phyloP scores from a whole-genome alignment of 2,797 vertebrate genomes.

The Leptodactylus fallax region DNA sequence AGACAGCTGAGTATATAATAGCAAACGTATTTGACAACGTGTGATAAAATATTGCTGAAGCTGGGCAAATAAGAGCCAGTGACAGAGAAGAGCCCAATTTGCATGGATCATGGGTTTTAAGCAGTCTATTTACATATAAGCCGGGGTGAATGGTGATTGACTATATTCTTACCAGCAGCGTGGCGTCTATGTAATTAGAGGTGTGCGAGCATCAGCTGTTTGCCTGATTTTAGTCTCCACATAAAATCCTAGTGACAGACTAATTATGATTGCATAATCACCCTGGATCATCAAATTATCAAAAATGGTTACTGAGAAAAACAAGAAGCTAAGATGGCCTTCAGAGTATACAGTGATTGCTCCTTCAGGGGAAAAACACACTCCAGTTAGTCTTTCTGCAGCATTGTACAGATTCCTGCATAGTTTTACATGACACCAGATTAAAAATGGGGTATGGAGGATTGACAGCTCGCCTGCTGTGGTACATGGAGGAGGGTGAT shows the following conservation, averaged over 20 bases:
- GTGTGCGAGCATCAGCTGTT: constrained; percentile 39
- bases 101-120: constrained; percentile 56
- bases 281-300: constrained; percentile 41
- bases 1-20: constrained; percentile 18
- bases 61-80: constrained; percentile 7
- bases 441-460: background rate
- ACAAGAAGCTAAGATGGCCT: background rate
- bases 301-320: constrained; percentile 33
- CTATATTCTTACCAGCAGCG: constrained; percentile 40
- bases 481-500: background rate
- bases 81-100: constrained; percentile 50
- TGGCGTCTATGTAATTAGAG: constrained; percentile 51
- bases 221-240: constrained; percentile 24
- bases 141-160: constrained; percentile 56
- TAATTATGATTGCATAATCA: constrained; percentile 52
- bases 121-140: constrained; percentile 58
- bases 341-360: background rate
- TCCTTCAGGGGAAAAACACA: background rate
- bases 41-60: constrained; percentile 50
- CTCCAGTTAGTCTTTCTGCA: background rate
- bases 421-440: background rate
- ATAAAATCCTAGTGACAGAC: constrained; percentile 44
- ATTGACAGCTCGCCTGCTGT: background rate
- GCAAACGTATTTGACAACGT: constrained; percentile 11
- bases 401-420: background rate